phyloP scores from a whole-genome alignment of 2,113 vertebrate species.

The Syrmaticus mikado region DNA sequence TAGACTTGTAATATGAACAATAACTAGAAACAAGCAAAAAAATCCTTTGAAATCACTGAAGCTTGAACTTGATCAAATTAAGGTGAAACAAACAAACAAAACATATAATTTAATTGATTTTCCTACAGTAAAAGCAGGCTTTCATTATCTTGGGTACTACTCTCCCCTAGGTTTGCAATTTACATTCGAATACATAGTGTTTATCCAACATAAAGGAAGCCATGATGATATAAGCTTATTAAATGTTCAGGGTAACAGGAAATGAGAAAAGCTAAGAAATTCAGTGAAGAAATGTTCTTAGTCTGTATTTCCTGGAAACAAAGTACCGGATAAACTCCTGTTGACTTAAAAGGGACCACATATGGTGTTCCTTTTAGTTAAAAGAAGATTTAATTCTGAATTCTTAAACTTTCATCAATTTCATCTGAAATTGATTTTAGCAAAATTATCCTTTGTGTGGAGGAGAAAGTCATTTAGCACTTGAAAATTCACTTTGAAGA shows the following conservation, averaged over 20 bases:
- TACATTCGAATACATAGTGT: background rate
- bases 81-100: background rate
- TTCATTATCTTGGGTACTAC: background rate
- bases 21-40: background rate
- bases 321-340: background rate
- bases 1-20: background rate
- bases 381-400: background rate
- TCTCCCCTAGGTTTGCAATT: background rate
- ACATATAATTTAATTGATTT: conserved; percentile 39
- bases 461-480: background rate
- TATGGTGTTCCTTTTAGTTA: background rate
- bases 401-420: background rate
- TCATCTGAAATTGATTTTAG: background rate
- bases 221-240: background rate
- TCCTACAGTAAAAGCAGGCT: conserved; percentile 13
- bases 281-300: background rate
- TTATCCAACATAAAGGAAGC: conserved; percentile 2
- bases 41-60: conserved; percentile 10
- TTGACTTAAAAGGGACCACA: background rate
- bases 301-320: background rate
- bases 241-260: background rate
- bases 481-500: background rate
- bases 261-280: conserved; percentile 1
- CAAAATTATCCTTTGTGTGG: background rate
- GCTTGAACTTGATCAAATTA: conserved; percentile 26